Percentiles rank a stretch among this genome's conserved stretches.
phyloP scores from a whole-genome alignment of 2,113 vertebrate species.

The Aramus guarauna region DNA sequence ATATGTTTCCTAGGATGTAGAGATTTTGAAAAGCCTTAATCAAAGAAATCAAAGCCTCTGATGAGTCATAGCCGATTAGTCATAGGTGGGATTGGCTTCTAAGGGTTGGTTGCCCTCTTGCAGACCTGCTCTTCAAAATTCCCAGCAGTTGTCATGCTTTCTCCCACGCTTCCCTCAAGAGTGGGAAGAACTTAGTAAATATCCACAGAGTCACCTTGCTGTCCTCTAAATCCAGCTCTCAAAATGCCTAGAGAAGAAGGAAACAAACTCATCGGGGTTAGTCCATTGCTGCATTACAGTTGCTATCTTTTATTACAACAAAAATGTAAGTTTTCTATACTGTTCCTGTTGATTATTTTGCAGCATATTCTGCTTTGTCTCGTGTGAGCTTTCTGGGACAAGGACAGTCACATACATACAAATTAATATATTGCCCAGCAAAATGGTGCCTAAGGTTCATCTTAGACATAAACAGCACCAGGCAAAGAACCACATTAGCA shows the following conservation, averaged over 20 bases:
- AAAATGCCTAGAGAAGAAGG: not conserved
- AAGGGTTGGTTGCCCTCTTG: not conserved
- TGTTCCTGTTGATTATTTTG: not conserved
- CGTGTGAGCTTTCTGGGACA: not conserved
- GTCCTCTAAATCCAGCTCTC: not conserved
- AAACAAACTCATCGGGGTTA: not conserved
- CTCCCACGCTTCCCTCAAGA: not conserved
- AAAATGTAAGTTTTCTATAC: not conserved
- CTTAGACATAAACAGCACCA: not conserved
- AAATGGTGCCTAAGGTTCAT: not conserved
- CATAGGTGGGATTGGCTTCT: not conserved
- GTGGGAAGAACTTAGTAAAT: not conserved
- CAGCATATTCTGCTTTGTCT: not conserved
- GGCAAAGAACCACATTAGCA: not conserved
- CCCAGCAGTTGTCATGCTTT: not conserved
- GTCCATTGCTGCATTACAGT: not conserved
- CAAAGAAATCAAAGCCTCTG: not conserved
- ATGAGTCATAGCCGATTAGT: conserved; percentile 44
- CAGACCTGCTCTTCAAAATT: not conserved
- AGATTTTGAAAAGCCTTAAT: conserved; percentile 24
- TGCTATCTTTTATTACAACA: not conserved
- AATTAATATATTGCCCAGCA: not conserved
- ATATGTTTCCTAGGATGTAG: not conserved
- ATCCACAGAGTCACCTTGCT: not conserved
- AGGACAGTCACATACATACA: not conserved